Base-by-base conservation (phyloP, 2,113 vertebrate species). In the Scophthalmus maximus region DNA sequence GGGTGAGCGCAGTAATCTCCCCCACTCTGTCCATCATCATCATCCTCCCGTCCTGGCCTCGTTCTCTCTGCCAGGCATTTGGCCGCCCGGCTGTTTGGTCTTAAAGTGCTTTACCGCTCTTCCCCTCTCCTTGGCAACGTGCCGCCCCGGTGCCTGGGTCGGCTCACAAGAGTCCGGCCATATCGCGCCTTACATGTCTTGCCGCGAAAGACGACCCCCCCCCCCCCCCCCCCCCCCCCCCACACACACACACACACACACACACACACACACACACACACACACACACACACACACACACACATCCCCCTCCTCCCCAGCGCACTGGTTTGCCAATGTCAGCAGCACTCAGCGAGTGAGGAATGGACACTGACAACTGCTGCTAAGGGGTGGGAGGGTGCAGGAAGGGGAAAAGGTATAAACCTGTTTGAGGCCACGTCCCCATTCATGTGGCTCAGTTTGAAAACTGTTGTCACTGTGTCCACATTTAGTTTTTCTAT, bases 291-390 rank as follows among this genome's bases (percentile, higher is more conserved):
- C n/a, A n/a, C n/a, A n/a, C n/a, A n/a, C n/a, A n/a, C n/a, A n/a
- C n/a, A n/a, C n/a, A n/a, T n/a, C n/a, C n/a, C n/a, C n/a, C n/a
- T n/a, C n/a, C n/a, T n/a, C n/a, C n/a, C n/a, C n/a, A n/a, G n/a
- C 26, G 20, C 58, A 75, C 68, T 52, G 20, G 55, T 83, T 68
- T 65, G 36, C 78, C 60, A 82, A 36, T 62, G 74, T 82, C 82
- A 76, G 80, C 57, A 9, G 32, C 32, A 34, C 32, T 56, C 3
- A 47, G 56, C 12, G 17, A 64, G 68, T 70, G 77, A 73, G 68
- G 68, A 89, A 92, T 74, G 75, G 88, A 86, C 79, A 64, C 56
- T 44, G 78, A 83, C 89, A 92, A 87, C 90, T 91, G 90, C 66
- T 73, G 68, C 42, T 36, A 20, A 46, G 44, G 26, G 56, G 38